phyloP scores from a whole-genome alignment of 2,113 vertebrate genomes.

The Nannospalax galili region DNA sequence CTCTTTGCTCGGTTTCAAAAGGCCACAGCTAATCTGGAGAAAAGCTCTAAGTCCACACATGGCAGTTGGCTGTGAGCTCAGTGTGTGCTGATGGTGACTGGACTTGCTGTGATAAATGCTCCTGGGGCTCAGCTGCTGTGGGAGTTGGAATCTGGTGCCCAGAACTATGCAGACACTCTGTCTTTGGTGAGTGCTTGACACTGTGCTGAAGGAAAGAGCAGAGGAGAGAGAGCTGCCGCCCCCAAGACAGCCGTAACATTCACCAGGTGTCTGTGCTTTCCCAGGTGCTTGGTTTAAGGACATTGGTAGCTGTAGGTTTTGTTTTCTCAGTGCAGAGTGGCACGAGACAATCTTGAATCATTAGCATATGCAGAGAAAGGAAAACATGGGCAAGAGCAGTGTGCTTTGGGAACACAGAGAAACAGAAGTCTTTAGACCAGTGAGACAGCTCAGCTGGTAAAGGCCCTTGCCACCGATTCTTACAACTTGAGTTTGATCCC shows the following conservation, averaged over 20 bases:
- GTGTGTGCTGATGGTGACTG: not conserved
- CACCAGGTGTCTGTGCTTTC: not conserved
- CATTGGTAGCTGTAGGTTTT: not conserved
- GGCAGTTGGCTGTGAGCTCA: not conserved
- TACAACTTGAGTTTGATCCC: no score
- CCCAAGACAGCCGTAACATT: not conserved
- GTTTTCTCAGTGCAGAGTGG: not conserved
- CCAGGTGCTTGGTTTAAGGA: not conserved
- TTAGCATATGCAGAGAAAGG: not conserved
- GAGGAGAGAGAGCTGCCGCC: not conserved
- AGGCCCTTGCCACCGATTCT: no score
- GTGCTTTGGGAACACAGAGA: not conserved
- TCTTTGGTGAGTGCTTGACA: not conserved
- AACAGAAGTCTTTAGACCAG: not conserved
- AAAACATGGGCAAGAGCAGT: not conserved
- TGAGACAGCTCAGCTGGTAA: no score
- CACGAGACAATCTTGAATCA: not conserved
- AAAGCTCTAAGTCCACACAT: not conserved
- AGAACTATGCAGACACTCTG: not conserved
- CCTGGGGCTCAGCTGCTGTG: not conserved
- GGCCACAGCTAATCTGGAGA: slow-evolving; percentile 70
- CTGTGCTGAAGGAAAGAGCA: not conserved
- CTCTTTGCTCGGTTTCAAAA: slow-evolving; percentile 56
- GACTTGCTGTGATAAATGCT: not conserved
- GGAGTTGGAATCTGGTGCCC: not conserved